Percentiles rank a stretch among this genome's conserved stretches.
phyloP scores from a whole-genome alignment of 1,140 invertebrate species.

The Cylas formicarius region DNA sequence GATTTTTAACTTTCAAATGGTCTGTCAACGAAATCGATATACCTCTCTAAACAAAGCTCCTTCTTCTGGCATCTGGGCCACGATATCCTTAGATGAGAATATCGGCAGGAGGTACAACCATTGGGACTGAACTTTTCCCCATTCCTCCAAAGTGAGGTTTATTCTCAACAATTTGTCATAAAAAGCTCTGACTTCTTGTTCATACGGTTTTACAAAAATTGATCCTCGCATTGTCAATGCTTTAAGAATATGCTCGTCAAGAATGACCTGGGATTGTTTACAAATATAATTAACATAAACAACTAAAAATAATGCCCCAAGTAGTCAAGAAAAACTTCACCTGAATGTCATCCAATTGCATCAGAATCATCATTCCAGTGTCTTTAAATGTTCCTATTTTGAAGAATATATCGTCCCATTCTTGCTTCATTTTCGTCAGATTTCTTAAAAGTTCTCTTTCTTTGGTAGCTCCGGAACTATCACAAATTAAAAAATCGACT shows the following conservation, averaged over 20 bases:
- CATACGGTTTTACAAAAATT: slow-evolving; percentile 85
- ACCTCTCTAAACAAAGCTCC: slow-evolving; percentile 69
- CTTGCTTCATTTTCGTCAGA: slow-evolving; percentile 73
- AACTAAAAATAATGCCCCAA: not conserved
- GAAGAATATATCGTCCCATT: slow-evolving; percentile 77
- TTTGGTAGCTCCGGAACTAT: slow-evolving; percentile 84
- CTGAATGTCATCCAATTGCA: slow-evolving; percentile 78
- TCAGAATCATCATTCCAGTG: slow-evolving; percentile 69
- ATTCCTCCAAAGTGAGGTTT: slow-evolving; percentile 76
- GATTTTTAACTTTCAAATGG: no score
- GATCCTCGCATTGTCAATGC: slow-evolving; percentile 85
- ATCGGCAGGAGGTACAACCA: slow-evolving; percentile 91
- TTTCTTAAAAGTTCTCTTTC: slow-evolving; percentile 74
- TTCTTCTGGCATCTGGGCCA: slow-evolving; percentile 89
- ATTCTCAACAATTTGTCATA: slow-evolving; percentile 72
- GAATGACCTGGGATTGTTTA: slow-evolving; percentile 38
- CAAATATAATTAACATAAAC: not conserved
- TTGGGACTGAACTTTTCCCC: slow-evolving; percentile 80
- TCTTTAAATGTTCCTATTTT: slow-evolving; percentile 68
- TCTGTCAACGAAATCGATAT: slow-evolving; percentile 39
- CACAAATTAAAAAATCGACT: slow-evolving; percentile 5
- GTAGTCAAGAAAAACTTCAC: slow-evolving; percentile 35
- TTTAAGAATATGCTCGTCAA: slow-evolving; percentile 87
- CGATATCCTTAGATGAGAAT: slow-evolving; percentile 89
- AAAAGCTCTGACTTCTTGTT: slow-evolving; percentile 71